phyloP scores from a whole-genome alignment of 2,797 vertebrate genomes.

The Poeciliopsis paucimaculata region DNA sequence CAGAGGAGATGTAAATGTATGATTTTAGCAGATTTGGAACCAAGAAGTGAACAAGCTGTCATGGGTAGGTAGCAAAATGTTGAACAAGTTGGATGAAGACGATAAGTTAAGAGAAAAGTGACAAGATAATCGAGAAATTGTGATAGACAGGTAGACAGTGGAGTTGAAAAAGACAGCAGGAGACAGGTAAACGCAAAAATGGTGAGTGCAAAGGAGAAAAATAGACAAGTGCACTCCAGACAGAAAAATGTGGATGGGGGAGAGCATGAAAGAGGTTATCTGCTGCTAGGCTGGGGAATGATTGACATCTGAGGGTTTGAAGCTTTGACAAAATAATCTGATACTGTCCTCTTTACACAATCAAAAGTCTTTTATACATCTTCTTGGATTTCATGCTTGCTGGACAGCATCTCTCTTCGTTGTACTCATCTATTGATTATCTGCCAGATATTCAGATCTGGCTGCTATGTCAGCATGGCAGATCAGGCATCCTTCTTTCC shows the following conservation, averaged over 20 bases:
- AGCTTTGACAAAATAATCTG: slow-evolving; percentile 59
- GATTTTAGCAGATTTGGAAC: slow-evolving; percentile 25
- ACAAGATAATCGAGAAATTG: slow-evolving; percentile 22
- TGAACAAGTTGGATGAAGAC: slow-evolving; percentile 12
- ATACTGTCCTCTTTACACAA: slow-evolving; percentile 48
- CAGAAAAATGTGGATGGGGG: slow-evolving; percentile 13
- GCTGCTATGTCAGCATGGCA: background rate
- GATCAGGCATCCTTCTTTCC: slow-evolving; percentile 1
- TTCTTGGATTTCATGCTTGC: slow-evolving; percentile 13
- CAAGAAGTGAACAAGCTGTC: background rate
- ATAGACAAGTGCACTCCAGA: slow-evolving; percentile 34
- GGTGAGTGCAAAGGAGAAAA: slow-evolving; percentile 44
- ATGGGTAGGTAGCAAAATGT: slow-evolving; percentile 15
- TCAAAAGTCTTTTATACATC: slow-evolving; percentile 29
- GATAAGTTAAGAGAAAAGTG: slow-evolving; percentile 22
- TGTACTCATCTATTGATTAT: slow-evolving; percentile 16
- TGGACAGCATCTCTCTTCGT: slow-evolving; percentile 1
- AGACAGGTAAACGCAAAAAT: slow-evolving; percentile 46
- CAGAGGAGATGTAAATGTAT: background rate
- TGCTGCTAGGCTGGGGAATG: slow-evolving; percentile 43
- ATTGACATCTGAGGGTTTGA: slow-evolving; percentile 64
- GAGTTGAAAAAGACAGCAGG: slow-evolving; percentile 26
- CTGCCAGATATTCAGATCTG: slow-evolving; percentile 15
- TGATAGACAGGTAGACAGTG: slow-evolving; percentile 36
- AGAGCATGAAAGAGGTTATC: slow-evolving; percentile 65